Conservation (phyloP, 2,113 vertebrate genomes). For the Scomber japonicus region DNA sequence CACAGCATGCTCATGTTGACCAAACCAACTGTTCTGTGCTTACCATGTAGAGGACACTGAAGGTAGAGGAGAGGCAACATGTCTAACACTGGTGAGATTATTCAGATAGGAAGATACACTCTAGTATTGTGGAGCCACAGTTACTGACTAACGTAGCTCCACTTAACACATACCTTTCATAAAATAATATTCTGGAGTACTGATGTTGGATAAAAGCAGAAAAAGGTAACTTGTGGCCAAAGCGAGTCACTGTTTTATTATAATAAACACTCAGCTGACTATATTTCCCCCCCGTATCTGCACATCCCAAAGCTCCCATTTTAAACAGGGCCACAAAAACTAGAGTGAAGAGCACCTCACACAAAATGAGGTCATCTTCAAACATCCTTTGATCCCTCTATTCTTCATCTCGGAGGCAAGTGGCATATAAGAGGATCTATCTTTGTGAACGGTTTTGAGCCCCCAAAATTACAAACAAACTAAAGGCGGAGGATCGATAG, state of each 20-base stretch:
- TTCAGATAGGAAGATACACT: background rate
- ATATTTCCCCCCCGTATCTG: background rate
- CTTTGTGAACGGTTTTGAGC: conserved; percentile 80
- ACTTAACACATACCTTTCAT: background rate
- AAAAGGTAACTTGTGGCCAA: background rate
- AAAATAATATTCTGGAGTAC: background rate
- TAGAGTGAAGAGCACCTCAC: conserved; percentile 33
- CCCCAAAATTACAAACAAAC: conserved; percentile 87
- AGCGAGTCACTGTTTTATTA: background rate
- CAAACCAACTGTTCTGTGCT: background rate
- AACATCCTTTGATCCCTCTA: conserved; percentile 72
- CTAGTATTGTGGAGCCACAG: background rate
- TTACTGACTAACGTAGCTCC: background rate
- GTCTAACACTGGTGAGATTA: background rate
- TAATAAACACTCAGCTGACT: background rate
- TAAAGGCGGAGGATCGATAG: conserved; percentile 83
- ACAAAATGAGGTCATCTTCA: conserved; percentile 75
- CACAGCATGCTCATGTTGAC: background rate
- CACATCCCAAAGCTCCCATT: background rate
- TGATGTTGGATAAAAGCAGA: background rate
- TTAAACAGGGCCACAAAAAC: conserved; percentile 39
- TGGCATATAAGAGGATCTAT: conserved; percentile 77
- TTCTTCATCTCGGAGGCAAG: conserved; percentile 71
- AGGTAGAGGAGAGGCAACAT: background rate
- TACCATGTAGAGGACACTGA: background rate